Conservation (phyloP, 2,797 vertebrate species). For the Astyanax mexicanus region DNA sequence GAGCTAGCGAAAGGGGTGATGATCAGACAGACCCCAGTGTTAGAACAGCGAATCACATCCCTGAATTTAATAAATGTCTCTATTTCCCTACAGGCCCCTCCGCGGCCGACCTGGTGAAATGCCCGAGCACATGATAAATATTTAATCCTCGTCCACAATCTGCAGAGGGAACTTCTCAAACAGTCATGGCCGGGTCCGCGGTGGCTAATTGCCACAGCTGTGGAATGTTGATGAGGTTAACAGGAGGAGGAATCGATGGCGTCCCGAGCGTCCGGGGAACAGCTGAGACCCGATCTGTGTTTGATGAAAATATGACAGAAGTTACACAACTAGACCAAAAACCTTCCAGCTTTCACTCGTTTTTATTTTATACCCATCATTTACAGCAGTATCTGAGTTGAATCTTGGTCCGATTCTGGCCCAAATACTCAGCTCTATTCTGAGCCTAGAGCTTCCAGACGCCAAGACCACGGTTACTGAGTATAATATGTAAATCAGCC, state of each 20-base stretch:
- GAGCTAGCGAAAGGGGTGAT: not conserved
- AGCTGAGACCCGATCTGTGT: conserved; percentile 44
- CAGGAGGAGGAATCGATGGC: conserved; percentile 42
- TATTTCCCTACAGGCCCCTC: conserved; percentile 14
- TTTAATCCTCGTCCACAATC: conserved; percentile 51
- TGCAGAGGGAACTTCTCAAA: conserved; percentile 50
- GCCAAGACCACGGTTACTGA: no score
- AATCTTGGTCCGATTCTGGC: no score
- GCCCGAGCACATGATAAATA: conserved; percentile 52
- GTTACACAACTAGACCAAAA: not conserved
- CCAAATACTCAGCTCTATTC: no score
- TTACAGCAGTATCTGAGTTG: no score
- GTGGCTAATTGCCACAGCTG: conserved; percentile 54
- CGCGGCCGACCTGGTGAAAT: conserved; percentile 40
- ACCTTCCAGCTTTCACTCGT: not conserved
- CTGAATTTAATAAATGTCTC: conserved; percentile 37
- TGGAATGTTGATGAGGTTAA: conserved; percentile 56
- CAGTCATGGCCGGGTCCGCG: conserved; percentile 48
- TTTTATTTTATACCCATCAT: not conserved
- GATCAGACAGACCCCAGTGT: not conserved
- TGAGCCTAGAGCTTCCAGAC: no score
- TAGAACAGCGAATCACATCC: conserved; percentile 3
- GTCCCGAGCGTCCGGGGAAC: conserved; percentile 32
- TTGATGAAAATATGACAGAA: conserved; percentile 46
- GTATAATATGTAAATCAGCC: no score